A percentile compares a stretch with the other conserved stretches of the same genome.
Evolutionary conservation across 1,140 invertebrate species (phyloP).

Genomic region (Neodiprion lecontei): DNA sequence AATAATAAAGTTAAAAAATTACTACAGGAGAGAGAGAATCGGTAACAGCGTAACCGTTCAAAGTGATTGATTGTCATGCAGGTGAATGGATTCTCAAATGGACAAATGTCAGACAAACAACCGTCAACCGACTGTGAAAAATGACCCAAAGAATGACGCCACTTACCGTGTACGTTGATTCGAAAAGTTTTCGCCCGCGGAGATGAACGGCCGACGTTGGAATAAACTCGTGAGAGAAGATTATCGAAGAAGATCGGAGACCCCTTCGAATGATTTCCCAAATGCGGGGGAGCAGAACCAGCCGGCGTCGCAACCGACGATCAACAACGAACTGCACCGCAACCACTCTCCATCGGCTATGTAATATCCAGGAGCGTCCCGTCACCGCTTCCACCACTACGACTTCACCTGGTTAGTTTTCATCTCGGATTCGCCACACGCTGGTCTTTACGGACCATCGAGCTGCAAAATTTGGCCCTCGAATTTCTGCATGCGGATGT

Average conservation of each 20-base stretch:
- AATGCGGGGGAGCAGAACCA: not conserved
- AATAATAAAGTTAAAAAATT: too few species aligned
- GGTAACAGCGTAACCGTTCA: too few species aligned
- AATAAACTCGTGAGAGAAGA: not conserved
- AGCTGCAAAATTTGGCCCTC: not conserved
- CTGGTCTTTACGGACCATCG: not conserved
- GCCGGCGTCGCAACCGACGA: conserved; percentile 34
- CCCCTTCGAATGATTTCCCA: not conserved
- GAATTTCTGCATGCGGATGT: too few species aligned
- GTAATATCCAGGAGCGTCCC: conserved; percentile 55
- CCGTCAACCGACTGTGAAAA: too few species aligned
- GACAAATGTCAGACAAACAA: too few species aligned
- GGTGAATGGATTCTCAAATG: too few species aligned
- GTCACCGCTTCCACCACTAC: conserved; percentile 47
- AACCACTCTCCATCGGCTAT: conserved; percentile 56
- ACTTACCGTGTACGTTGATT: too few species aligned
- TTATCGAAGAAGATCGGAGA: not conserved
- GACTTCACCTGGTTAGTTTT: not conserved
- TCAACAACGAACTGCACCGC: conserved; percentile 57
- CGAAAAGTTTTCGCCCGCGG: too few species aligned
- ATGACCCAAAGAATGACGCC: too few species aligned
- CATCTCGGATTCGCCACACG: not conserved
- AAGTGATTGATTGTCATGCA: too few species aligned
- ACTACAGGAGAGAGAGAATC: too few species aligned
- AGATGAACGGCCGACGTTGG: too few species aligned